A percentile compares a stretch with the other conserved stretches of the same genome.
These are phyloP conservation scores for Epinephelus malabaricus DNA, from an alignment of 2,797 vertebrate genomes.

Conservation along the genomic window DNA sequence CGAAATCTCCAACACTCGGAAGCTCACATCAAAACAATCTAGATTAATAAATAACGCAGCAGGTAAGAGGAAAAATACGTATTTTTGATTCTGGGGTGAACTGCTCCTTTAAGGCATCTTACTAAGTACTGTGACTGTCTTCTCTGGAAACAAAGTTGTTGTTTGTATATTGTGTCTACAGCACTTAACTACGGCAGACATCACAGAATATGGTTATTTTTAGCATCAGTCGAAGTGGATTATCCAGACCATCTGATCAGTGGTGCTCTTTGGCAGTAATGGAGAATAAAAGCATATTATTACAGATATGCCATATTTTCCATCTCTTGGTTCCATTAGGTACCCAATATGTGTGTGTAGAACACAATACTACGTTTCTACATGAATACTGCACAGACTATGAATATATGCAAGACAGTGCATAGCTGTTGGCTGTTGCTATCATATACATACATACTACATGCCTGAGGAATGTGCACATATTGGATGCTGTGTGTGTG, in stretches of 20 bases:
- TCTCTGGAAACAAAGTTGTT: constrained; percentile 7
- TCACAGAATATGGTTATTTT: constrained; percentile 43
- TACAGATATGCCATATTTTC: constrained; percentile 47
- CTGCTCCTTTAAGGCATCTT: neutral
- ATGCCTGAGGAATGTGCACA: neutral
- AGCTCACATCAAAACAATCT: too few relatives aligned
- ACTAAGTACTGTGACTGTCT: neutral
- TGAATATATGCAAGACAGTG: constrained; percentile 6
- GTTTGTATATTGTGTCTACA: constrained; percentile 17
- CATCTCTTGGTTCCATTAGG: constrained; percentile 64
- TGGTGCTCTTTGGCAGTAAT: constrained; percentile 55
- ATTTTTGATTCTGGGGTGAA: too few relatives aligned
- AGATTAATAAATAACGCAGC: too few relatives aligned
- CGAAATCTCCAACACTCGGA: too few relatives aligned
- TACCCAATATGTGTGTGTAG: constrained; percentile 29
- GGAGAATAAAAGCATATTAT: constrained; percentile 69
- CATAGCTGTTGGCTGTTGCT: neutral
- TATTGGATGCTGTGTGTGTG: neutral
- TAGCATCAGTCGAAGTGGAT: constrained; percentile 31
- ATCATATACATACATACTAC: neutral
- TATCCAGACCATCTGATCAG: constrained; percentile 58
- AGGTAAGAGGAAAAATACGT: too few relatives aligned
- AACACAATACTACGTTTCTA: constrained; percentile 45
- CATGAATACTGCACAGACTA: neutral
- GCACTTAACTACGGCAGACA: constrained; percentile 22